Evolutionary conservation across 2,888 invertebrate genomes (phyloP).

Genomic region (Lottia gigantea): DNA sequence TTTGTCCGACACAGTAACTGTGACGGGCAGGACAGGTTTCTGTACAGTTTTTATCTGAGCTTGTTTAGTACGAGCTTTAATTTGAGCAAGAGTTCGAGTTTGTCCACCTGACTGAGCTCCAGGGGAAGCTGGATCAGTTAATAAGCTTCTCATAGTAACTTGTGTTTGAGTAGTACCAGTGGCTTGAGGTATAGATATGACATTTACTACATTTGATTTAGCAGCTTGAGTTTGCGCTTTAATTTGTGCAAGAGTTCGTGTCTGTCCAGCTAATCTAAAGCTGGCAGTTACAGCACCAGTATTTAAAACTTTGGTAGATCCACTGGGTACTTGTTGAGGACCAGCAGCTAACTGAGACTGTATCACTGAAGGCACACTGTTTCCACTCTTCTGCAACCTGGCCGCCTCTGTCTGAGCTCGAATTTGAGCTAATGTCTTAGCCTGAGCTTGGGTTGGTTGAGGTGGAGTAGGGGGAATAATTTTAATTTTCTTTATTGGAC

Average conservation of each 20-base stretch:
- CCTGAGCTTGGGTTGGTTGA: constrained; percentile 39
- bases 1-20: not conserved
- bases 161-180: constrained; percentile 20
- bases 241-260: constrained; percentile 65
- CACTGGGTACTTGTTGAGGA: constrained; percentile 12
- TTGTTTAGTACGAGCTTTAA: constrained; percentile 48
- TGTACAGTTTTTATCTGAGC: constrained; percentile 13
- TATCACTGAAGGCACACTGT: constrained; percentile 22
- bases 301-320: not conserved
- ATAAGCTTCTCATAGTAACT: constrained; percentile 21
- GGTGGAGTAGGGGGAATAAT: constrained; percentile 17
- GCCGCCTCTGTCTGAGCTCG: constrained; percentile 55
- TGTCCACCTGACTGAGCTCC: constrained; percentile 30
- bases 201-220: not conserved
- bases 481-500: constrained; percentile 31
- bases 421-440: constrained; percentile 54
- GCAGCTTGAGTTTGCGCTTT: constrained; percentile 60
- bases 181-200: constrained; percentile 19
- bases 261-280: constrained; percentile 25
- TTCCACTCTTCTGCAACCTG: constrained; percentile 39
- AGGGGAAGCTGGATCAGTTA: not conserved
- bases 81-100: constrained; percentile 60
- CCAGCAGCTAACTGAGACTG: constrained; percentile 16
- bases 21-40: not conserved
- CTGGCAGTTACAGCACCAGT: not conserved